Conservation (phyloP, 92 coral and sea anemone genomes). For the Paragorgia papillata region DNA sequence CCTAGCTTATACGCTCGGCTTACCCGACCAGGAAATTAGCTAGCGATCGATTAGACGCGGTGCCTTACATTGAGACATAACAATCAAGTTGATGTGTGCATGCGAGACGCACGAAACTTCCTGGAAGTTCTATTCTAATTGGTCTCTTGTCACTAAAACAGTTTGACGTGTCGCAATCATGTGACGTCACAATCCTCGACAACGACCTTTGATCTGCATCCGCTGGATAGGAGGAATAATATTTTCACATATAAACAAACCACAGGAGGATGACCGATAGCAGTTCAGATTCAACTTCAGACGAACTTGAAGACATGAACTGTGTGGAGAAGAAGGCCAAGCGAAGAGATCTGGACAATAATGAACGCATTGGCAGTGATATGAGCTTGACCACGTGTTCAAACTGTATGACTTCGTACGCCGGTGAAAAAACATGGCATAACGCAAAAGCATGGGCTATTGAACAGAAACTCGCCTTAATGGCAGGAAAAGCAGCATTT, state of each 20-base stretch:
- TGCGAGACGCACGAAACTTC: no score
- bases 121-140: no score
- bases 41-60: no score
- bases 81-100: no score
- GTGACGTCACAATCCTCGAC: constrained; percentile 23
- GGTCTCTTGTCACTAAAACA: no score
- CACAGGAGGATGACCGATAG: constrained; percentile 34
- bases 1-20: no score
- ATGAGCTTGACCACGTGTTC: constrained; percentile 30
- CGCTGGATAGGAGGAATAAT: background rate
- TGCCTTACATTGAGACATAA: no score
- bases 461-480: constrained; percentile 59
- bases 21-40: no score
- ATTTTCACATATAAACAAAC: no score
- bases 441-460: constrained; percentile 35
- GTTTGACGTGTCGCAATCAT: constrained; percentile 20
- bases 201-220: background rate
- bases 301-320: constrained; percentile 17
- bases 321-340: background rate
- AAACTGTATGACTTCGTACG: constrained; percentile 25
- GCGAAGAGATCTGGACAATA: background rate
- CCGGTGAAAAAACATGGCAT: constrained; percentile 14
- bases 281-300: constrained; percentile 14
- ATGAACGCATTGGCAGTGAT: background rate
- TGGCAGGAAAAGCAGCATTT: constrained; percentile 64